Conservation (phyloP, 2,113 vertebrate genomes). For the Danionella cerebrum region DNA sequence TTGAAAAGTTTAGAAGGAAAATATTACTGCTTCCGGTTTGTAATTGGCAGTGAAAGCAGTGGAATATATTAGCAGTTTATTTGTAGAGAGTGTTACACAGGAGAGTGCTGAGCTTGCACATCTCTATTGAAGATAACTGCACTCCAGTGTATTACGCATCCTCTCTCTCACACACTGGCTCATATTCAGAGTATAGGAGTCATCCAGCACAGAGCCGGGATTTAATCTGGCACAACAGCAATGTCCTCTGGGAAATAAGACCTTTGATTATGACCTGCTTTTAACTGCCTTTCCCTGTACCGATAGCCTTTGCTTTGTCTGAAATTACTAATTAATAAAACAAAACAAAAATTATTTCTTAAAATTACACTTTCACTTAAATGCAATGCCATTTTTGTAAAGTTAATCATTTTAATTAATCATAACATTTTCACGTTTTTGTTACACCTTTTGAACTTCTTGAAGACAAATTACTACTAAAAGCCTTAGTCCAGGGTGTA, state of each 20-base stretch:
- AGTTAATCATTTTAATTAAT: too few relatives aligned
- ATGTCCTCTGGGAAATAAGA: conserved; percentile 2
- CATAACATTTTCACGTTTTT: too few relatives aligned
- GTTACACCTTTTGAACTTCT: too few relatives aligned
- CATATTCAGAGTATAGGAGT: neutral
- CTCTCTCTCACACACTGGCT: neutral
- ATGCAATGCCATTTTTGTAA: too few relatives aligned
- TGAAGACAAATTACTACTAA: too few relatives aligned
- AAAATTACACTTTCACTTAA: too few relatives aligned
- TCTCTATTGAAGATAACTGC: neutral
- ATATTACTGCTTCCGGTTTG: too few relatives aligned
- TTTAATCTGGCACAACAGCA: neutral
- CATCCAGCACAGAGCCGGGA: neutral
- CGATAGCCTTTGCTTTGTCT: too few relatives aligned
- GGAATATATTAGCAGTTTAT: neutral
- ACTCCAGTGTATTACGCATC: neutral
- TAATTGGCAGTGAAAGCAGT: too few relatives aligned
- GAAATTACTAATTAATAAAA: too few relatives aligned
- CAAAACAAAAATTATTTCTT: neutral
- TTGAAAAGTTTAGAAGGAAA: too few relatives aligned
- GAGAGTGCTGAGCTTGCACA: neutral
- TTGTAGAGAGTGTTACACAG: neutral
- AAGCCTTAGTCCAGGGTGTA: too few relatives aligned
- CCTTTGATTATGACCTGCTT: neutral
- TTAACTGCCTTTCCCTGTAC: neutral